Conservation (phyloP, 2,797 vertebrate genomes). For the Tragelaphus oryx region DNA sequence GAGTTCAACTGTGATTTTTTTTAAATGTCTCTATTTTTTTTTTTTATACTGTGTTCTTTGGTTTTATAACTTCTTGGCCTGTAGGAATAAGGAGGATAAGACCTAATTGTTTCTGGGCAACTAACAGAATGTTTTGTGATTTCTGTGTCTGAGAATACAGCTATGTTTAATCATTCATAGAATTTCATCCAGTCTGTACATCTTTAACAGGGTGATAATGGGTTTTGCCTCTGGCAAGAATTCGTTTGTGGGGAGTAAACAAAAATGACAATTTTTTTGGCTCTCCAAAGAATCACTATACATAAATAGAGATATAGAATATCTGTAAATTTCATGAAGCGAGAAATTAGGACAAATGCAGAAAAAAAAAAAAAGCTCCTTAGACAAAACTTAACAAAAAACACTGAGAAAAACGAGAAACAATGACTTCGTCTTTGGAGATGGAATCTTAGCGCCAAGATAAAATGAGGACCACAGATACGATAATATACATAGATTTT, state of each 20-base stretch:
- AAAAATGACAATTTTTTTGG: not conserved
- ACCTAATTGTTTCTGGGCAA: not conserved
- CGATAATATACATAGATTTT: not conserved
- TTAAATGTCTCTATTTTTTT: not conserved
- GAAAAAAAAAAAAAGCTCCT: not conserved
- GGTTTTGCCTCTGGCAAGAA: not conserved
- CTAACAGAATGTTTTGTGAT: not conserved
- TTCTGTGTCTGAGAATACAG: slow-evolving; percentile 12
- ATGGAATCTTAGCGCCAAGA: not conserved
- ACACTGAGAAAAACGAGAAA: not conserved
- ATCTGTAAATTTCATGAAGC: not conserved
- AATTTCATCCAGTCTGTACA: slow-evolving; percentile 1
- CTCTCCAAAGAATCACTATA: not conserved
- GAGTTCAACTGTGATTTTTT: slow-evolving; percentile 25
- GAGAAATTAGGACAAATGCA: not conserved
- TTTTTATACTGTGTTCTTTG: slow-evolving; percentile 7
- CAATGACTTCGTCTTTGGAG: not conserved
- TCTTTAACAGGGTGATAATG: not conserved
- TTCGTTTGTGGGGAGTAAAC: not conserved
- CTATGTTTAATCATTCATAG: not conserved
- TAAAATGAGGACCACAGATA: not conserved
- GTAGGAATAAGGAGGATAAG: not conserved
- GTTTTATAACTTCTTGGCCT: not conserved
- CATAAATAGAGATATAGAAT: not conserved
- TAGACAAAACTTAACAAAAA: not conserved